Evolutionary conservation across 2,797 vertebrate species (phyloP).

Genomic region (Gadopsis bispinosus): DNA sequence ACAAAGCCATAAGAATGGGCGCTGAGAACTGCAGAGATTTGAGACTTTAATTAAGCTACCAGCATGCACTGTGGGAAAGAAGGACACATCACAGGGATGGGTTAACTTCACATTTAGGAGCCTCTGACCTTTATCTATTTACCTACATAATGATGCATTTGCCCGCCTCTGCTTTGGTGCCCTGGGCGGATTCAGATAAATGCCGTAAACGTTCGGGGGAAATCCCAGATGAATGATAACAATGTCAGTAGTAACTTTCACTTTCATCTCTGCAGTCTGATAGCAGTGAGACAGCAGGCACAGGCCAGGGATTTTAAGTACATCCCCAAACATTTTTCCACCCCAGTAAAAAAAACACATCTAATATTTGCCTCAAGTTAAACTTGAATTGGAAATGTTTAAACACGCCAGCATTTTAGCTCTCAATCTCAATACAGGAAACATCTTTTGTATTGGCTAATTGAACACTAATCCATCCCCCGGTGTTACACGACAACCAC

Average conservation of each 20-base stretch:
- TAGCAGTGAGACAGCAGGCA: conserved; percentile 23
- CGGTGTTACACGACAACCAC: conserved; percentile 34
- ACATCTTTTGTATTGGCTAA: conserved; percentile 35
- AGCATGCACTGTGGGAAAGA: conserved; percentile 60
- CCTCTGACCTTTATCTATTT: conserved; percentile 34
- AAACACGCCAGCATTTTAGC: not conserved
- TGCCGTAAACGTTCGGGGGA: conserved; percentile 41
- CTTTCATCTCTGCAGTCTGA: conserved; percentile 56
- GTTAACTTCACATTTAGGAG: conserved; percentile 11
- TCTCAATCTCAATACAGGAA: conserved; percentile 36
- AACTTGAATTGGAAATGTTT: not conserved
- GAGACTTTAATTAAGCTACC: conserved; percentile 68
- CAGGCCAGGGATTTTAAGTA: conserved; percentile 49
- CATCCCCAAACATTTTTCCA: conserved; percentile 27
- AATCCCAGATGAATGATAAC: conserved; percentile 55
- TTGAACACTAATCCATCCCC: conserved; percentile 45
- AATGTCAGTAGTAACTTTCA: conserved; percentile 43
- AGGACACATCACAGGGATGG: conserved; percentile 31
- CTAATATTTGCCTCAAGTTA: conserved; percentile 1
- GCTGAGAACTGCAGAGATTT: conserved; percentile 35
- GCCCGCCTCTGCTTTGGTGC: not conserved
- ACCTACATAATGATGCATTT: conserved; percentile 40
- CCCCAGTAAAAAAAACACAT: conserved; percentile 6
- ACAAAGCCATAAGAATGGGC: conserved; percentile 31
- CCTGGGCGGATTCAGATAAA: conserved; percentile 22